Conservation (phyloP, 1,140 invertebrate genomes). For the Hetaerina americana region DNA sequence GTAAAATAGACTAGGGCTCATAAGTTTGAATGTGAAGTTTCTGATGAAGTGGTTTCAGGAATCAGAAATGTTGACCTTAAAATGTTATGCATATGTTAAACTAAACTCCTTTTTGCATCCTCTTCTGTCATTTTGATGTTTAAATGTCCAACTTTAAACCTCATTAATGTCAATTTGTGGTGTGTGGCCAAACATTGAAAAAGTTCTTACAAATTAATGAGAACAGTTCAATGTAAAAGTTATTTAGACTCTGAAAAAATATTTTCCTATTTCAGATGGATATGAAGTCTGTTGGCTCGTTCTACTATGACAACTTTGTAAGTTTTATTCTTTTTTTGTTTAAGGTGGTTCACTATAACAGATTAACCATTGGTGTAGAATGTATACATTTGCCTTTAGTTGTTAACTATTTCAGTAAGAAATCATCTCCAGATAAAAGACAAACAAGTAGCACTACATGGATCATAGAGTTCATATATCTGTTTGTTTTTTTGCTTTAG, state of each 20-base stretch:
- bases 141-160: not conserved
- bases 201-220: not conserved
- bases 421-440: too few species aligned
- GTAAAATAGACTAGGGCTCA: too few species aligned
- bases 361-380: too few species aligned
- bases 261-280: slow-evolving; percentile 62
- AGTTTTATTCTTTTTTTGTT: slow-evolving; percentile 37
- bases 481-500: too few species aligned
- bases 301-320: slow-evolving; percentile 90
- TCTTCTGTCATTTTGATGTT: not conserved
- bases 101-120: not conserved
- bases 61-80: not conserved
- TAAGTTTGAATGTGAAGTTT: too few species aligned
- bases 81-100: not conserved
- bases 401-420: too few species aligned
- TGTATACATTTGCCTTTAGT: too few species aligned
- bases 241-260: not conserved
- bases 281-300: slow-evolving; percentile 83
- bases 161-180: not conserved
- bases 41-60: not conserved
- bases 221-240: not conserved
- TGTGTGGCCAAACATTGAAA: not conserved
- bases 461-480: too few species aligned
- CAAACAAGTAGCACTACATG: too few species aligned
- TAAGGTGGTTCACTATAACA: not conserved